A percentile compares a stretch with the other conserved stretches of the same genome.
Conservation (phyloP, 2,113 vertebrate genomes). For the Balaenoptera acutorostrata region DNA sequence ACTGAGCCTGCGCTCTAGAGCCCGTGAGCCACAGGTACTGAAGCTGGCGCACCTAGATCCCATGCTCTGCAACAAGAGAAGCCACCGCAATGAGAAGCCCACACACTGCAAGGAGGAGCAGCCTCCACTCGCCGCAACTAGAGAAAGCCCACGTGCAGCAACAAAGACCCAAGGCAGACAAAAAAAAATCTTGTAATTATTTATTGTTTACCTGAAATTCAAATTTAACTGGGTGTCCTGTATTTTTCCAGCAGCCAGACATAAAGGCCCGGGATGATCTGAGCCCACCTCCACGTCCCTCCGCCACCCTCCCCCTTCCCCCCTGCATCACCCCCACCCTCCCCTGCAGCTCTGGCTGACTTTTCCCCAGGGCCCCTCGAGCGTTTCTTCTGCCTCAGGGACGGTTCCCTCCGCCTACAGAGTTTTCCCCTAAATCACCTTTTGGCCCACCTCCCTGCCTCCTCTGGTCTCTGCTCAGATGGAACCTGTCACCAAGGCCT, state of each 20-base stretch:
- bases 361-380: neutral
- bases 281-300: accelerated
- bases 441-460: neutral
- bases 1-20: too few species aligned
- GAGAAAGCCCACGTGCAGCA: too few species aligned
- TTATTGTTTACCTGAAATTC: neutral
- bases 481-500: neutral
- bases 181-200: neutral
- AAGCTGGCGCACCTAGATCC: too few species aligned
- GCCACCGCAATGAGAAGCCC: too few species aligned
- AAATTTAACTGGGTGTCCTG: neutral
- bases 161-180: neutral
- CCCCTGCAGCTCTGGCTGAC: neutral
- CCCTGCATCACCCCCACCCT: neutral
- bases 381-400: neutral
- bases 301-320: neutral
- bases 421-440: neutral
- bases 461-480: neutral
- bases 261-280: neutral
- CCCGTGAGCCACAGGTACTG: too few species aligned
- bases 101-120: too few species aligned
- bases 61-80: too few species aligned
- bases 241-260: neutral
- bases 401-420: neutral
- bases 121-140: too few species aligned